Conservation (phyloP, 2,888 invertebrate species). For the Ectropis crepuscularia region DNA sequence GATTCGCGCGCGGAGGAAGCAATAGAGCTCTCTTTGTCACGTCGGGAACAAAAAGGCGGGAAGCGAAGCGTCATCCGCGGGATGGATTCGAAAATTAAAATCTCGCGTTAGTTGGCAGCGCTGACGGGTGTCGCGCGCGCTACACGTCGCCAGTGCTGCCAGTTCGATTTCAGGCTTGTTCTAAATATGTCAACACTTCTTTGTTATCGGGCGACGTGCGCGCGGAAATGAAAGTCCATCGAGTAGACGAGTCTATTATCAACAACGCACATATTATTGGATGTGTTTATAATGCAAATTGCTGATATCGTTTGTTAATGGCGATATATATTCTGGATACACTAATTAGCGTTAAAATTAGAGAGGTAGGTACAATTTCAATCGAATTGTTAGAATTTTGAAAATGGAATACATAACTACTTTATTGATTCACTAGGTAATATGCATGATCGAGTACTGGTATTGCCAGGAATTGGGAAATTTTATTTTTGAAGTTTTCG, state of each 20-base stretch:
- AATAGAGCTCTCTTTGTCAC: conserved; percentile 69
- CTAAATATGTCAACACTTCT: conserved; percentile 84
- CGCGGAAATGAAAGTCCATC: conserved; percentile 83
- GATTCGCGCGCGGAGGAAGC: conserved; percentile 59
- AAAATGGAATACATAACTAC: too few species aligned
- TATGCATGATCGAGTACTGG: too few species aligned
- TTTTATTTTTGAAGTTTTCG: conserved; percentile 61
- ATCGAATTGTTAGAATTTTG: not conserved
- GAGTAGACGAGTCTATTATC: conserved; percentile 76
- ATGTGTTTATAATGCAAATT: conserved; percentile 51
- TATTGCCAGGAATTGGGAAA: conserved; percentile 32
- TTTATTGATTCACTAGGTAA: too few species aligned
- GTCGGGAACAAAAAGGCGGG: conserved; percentile 71
- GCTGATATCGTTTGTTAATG: conserved; percentile 38
- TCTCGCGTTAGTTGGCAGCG: conserved; percentile 70
- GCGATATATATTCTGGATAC: conserved; percentile 33
- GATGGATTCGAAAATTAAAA: conserved; percentile 84
- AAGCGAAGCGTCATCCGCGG: conserved; percentile 61
- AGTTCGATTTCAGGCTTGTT: conserved; percentile 84
- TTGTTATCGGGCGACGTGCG: conserved; percentile 80
- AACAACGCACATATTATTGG: conserved; percentile 70
- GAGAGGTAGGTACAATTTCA: too few species aligned
- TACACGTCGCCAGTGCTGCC: conserved; percentile 56
- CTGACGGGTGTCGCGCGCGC: conserved; percentile 75
- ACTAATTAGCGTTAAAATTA: not conserved